Evolutionary conservation across 2,888 invertebrate species (phyloP), one percentile per base, ranked within the genome.

Genomic region (Watsonalla cultraria): DNA sequence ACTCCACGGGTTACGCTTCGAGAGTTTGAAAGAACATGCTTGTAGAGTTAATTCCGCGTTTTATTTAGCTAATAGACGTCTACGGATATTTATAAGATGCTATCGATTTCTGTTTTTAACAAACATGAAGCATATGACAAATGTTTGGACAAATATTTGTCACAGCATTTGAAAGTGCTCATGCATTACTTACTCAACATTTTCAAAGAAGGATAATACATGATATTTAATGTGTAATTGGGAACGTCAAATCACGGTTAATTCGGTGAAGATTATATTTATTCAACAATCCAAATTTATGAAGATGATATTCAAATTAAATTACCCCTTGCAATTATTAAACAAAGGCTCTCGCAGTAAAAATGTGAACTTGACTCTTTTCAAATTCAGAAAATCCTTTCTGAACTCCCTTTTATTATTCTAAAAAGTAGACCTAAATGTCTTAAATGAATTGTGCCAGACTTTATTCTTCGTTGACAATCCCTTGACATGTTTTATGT

Each of bases 401-500:
- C 69, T 64, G 74, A 69, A 67, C 70, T 74, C 64, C 70, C 70
- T 70, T 76, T 75, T 72, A 69, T 72, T 76, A 71, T 71, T 60
- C 66, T 66, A 72, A 70, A 63, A 68, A 57, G 58, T 69, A 13
- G 73, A 68, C 73, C 78, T 74, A 75, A 73, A 76, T 74, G 74
- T 79, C 78, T 79, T 73, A 78, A 82, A 82, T 78, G 80, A 82
- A 85, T 82, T 76, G 78, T 72, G 57, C 68, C 63, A 59, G 66
- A 65, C 69, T 73, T 64, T 63, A 72, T 78, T 80, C 72, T 74
- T 66, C 74, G 74, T 78, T 84, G 83, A 84, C 83, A 86, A 84
- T 82, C 78, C 76, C 81, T 72, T 78, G 84, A 81, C 84, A 72
- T 86, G 83, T 80, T 87, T 85, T 84, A 86, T 82, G 82, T 70